These are phyloP conservation scores for Leucopternis melanops DNA, from an alignment of 2,113 vertebrate genomes.

Conservation along the genomic window DNA sequence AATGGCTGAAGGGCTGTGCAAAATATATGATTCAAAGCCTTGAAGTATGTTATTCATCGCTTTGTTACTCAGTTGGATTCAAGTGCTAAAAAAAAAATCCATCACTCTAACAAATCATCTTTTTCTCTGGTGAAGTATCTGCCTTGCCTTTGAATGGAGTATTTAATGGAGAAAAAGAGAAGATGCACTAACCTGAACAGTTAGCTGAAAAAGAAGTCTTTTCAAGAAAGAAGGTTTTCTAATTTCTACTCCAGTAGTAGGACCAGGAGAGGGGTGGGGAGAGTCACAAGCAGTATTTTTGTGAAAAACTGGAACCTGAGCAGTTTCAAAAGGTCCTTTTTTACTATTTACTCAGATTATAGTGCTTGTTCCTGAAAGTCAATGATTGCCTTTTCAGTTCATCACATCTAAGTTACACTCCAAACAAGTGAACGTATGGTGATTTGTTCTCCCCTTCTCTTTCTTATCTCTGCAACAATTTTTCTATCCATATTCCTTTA, in stretches of 20 bases:
- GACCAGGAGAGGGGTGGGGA: background rate
- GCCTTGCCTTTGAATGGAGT: background rate
- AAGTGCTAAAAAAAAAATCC: background rate
- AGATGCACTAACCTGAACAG: background rate
- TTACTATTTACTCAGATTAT: background rate
- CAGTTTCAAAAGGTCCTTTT: background rate
- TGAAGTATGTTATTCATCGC: background rate
- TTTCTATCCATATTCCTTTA: background rate
- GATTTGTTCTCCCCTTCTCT: background rate
- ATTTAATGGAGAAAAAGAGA: background rate
- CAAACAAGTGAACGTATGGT: background rate
- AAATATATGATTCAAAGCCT: background rate
- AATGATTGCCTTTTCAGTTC: background rate
- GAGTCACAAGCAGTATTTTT: background rate
- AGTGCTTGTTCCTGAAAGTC: background rate
- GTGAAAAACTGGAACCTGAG: background rate
- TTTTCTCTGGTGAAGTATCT: background rate
- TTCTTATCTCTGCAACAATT: background rate
- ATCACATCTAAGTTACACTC: background rate
- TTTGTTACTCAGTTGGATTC: background rate
- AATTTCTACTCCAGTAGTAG: background rate
- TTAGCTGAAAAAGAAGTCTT: background rate
- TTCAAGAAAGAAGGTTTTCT: background rate
- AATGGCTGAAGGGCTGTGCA: background rate
- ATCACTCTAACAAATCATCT: background rate